phyloP scores from a whole-genome alignment of 2,888 invertebrate species.

The Volucella zonaria region DNA sequence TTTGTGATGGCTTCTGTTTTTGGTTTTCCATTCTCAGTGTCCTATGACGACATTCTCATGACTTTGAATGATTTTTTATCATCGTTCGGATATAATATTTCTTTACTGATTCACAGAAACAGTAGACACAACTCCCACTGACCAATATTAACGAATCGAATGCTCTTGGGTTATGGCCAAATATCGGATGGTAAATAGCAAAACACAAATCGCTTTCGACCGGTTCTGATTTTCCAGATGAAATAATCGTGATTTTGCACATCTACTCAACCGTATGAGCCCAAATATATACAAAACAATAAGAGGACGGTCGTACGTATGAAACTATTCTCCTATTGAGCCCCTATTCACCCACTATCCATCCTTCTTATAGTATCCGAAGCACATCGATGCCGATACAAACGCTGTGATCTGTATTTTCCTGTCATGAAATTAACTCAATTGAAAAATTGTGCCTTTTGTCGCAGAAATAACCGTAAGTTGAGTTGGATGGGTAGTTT shows the following conservation, averaged over 20 bases:
- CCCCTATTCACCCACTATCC: background rate
- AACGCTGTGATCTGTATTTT: constrained; percentile 66
- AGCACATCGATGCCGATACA: constrained; percentile 63
- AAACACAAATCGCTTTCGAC: constrained; percentile 40
- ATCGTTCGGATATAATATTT: constrained; percentile 38
- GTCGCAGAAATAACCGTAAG: constrained; percentile 51
- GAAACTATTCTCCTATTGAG: background rate
- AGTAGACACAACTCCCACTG: background rate
- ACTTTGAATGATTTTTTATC: constrained; percentile 49
- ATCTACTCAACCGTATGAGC: constrained; percentile 66
- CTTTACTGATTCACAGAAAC: constrained; percentile 9
- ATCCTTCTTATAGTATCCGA: constrained; percentile 53
- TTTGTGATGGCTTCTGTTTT: no score
- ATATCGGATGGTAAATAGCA: constrained; percentile 46
- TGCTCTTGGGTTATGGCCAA: constrained; percentile 60
- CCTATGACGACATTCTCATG: constrained; percentile 10
- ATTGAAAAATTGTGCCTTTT: constrained; percentile 72
- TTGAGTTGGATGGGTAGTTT: background rate
- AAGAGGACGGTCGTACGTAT: constrained; percentile 18
- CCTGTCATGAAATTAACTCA: constrained; percentile 69
- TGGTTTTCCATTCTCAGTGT: background rate
- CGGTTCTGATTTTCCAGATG: constrained; percentile 69
- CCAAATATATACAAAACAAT: constrained; percentile 8
- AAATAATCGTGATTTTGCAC: constrained; percentile 69
- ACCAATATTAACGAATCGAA: constrained; percentile 52